A percentile compares a stretch with the other conserved stretches of the same genome.
Conservation (phyloP, 2,113 vertebrate genomes). For the Polypterus bichir region DNA sequence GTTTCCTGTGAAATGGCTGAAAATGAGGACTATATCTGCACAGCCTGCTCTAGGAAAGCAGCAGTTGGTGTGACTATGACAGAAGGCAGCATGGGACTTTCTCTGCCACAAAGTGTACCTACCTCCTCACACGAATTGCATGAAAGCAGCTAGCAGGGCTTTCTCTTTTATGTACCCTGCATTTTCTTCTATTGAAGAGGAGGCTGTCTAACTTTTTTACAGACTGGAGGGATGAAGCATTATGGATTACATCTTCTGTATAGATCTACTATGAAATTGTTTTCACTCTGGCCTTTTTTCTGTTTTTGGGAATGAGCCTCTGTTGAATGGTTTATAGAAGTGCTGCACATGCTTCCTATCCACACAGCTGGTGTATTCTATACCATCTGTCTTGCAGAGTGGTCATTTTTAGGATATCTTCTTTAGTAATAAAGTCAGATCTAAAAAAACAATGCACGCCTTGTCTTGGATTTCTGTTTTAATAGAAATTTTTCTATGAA, state of each 20-base stretch:
- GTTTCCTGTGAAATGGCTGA: conserved; percentile 96
- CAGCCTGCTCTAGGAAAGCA: conserved; percentile 74
- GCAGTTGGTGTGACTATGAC: not conserved
- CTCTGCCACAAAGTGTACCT: conserved; percentile 21
- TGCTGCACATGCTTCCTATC: not conserved
- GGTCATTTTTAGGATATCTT: not conserved
- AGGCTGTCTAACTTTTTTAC: conserved; percentile 13
- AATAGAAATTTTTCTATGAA: too few species aligned
- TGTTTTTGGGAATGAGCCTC: not conserved
- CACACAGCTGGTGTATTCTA: not conserved
- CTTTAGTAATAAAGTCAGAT: too few species aligned
- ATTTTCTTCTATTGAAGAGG: too few species aligned
- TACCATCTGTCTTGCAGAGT: not conserved
- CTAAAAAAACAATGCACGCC: too few species aligned
- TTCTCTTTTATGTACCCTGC: not conserved
- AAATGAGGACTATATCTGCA: conserved; percentile 94
- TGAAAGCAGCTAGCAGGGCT: conserved; percentile 68
- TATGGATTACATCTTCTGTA: conserved; percentile 31
- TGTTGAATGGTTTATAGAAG: not conserved
- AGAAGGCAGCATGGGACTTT: conserved; percentile 35
- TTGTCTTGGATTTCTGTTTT: too few species aligned
- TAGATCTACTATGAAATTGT: conserved; percentile 25
- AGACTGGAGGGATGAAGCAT: conserved; percentile 16
- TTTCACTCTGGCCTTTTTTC: too few species aligned
- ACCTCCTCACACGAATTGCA: conserved; percentile 53